Evolutionary conservation across 2,888 invertebrate genomes (phyloP), one percentile per base, ranked within the genome.

Genomic region (Disparrhopalites patrizii): DNA sequence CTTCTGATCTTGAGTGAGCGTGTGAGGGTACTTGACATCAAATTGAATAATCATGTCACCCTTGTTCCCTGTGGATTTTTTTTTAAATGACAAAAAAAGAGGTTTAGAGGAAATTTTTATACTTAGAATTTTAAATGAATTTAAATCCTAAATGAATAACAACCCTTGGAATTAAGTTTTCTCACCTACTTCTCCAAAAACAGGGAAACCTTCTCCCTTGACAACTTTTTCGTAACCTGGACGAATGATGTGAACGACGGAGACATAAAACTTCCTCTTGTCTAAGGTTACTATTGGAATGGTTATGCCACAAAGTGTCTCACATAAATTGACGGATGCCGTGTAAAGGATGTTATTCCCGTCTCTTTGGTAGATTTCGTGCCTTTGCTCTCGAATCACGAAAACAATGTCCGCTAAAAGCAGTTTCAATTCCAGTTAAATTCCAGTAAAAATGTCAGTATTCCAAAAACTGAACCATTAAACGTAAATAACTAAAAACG

Each of bases 31-130:
- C 67, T 81, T 78, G 33, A 85, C 82, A 61, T 83, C 80, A 77
- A 91, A 91, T 63, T 82, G 82, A 71, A 91, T 83, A 51, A 87
- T 83, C 47, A 91, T 79, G 76, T 88, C 84, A 10, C 91, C 91
- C 73, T 83, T 67, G n/a, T 54, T 66, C 1, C 70, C 74, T 69
- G 38, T 20, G 20, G 3, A 25, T n/a, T n/a, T n/a, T n/a, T n/a
- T n/a, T n/a, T n/a, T n/a, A n/a, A n/a, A n/a, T n/a, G n/a, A n/a
- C n/a, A n/a, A 33, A 27, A 31, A 23, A n/a, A 58, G 3, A 10
- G 20, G n/a, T 25, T n/a, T n/a, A n/a, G n/a, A n/a, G n/a, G n/a
- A n/a, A n/a, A n/a, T n/a, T n/a, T n/a, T n/a, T n/a, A n/a, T n/a
- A n/a, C n/a, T n/a, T n/a, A n/a, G n/a, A n/a, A n/a, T n/a, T n/a